A percentile compares a stretch with the other conserved stretches of the same genome.
These are phyloP conservation scores for Sarcophaga peregrina DNA, from an alignment of 1,140 invertebrate genomes.

Conservation along the genomic window DNA sequence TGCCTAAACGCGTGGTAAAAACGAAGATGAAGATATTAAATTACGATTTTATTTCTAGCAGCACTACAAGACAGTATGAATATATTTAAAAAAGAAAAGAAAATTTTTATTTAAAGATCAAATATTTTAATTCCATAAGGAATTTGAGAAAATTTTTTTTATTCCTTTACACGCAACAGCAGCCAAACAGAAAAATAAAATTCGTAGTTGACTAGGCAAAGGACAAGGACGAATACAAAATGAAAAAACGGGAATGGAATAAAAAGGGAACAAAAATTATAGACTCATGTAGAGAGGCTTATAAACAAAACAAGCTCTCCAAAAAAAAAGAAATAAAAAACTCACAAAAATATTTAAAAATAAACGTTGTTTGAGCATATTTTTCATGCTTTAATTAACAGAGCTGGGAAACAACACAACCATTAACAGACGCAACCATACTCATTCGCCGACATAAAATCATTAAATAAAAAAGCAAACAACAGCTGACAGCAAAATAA, in stretches of 20 bases:
- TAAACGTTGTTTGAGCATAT: conserved; percentile 33
- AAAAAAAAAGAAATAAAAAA: conserved; percentile 2
- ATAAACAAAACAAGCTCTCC: neutral
- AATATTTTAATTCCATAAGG: too few relatives aligned
- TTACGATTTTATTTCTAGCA: neutral
- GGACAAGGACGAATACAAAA: neutral
- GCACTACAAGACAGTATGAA: too few relatives aligned
- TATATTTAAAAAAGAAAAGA: too few relatives aligned
- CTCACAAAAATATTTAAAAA: conserved; percentile 20
- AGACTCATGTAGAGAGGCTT: neutral
- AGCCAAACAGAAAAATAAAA: too few relatives aligned
- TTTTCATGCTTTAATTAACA: conserved; percentile 42
- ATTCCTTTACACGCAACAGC: too few relatives aligned
- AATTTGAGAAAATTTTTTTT: too few relatives aligned
- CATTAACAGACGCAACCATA: neutral
- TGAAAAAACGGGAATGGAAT: neutral
- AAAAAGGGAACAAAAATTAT: neutral
- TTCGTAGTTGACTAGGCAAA: too few relatives aligned
- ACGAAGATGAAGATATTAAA: conserved; percentile 11
- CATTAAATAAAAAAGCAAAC: neutral
- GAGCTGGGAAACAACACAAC: neutral
- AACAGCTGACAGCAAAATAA: neutral
- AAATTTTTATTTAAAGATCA: too few relatives aligned
- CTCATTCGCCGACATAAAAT: neutral
- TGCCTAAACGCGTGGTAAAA: too few relatives aligned